phyloP scores from a whole-genome alignment of 2,797 vertebrate species.

The Gastrophryne carolinensis region DNA sequence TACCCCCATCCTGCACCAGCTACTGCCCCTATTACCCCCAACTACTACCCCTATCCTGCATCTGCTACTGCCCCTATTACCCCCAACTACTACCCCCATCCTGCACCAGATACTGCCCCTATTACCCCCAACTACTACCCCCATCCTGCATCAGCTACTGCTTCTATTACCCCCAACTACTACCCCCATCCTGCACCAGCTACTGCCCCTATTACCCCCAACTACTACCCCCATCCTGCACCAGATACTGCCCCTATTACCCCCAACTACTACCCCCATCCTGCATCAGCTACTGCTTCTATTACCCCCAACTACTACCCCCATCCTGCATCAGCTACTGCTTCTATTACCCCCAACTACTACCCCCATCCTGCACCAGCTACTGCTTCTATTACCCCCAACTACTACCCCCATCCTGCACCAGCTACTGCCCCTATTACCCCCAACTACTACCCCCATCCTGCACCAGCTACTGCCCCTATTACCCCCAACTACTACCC shows the following conservation, averaged over 20 bases:
- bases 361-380: too few relatives aligned
- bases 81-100: not conserved
- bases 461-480: rapidly evolving
- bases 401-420: not conserved
- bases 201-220: not conserved
- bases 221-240: not conserved
- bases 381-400: not conserved
- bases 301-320: not conserved
- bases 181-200: too few relatives aligned
- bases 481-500: not conserved
- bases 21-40: not conserved
- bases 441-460: not conserved
- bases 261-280: not conserved
- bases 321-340: too few relatives aligned
- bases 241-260: not conserved
- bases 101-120: rapidly evolving
- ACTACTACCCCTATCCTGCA: not conserved
- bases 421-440: not conserved
- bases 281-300: rapidly evolving
- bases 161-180: not conserved
- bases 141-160: too few relatives aligned
- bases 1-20: too few relatives aligned
- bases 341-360: not conserved
- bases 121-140: not conserved
- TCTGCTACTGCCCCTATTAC: not conserved